phyloP scores from a whole-genome alignment of 2,113 vertebrate species.

The Apaloderma vittatum region DNA sequence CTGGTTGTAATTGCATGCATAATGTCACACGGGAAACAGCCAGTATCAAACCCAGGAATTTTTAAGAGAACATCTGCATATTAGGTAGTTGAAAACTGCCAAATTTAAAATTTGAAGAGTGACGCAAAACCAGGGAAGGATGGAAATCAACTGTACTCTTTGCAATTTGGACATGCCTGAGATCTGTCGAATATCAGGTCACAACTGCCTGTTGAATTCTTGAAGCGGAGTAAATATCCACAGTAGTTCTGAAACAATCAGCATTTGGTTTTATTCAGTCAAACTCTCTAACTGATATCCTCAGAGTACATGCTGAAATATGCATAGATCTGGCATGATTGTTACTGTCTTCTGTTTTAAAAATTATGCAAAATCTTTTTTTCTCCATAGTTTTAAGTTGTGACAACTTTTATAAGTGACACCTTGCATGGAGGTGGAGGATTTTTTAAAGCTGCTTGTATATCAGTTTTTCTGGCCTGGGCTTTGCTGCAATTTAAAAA shows the following conservation, averaged over 20 bases:
- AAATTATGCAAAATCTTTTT: not conserved
- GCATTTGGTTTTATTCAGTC: not conserved
- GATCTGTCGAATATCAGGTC: not conserved
- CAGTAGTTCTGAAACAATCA: not conserved
- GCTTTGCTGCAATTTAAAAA: not conserved
- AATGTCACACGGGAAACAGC: not conserved
- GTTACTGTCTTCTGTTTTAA: not conserved
- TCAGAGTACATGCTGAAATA: not conserved
- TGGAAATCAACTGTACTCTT: not conserved
- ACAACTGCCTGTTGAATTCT: not conserved
- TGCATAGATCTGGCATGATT: not conserved
- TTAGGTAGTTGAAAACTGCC: slow-evolving; percentile 21
- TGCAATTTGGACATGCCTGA: not conserved
- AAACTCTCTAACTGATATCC: not conserved
- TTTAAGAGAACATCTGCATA: slow-evolving; percentile 50
- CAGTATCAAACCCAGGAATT: slow-evolving; percentile 56
- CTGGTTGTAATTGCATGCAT: slow-evolving; percentile 14
- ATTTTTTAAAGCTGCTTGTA: not conserved
- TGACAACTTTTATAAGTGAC: not conserved
- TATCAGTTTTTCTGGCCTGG: not conserved
- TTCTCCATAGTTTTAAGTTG: not conserved
- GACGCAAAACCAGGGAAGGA: not conserved
- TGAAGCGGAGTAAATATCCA: not conserved
- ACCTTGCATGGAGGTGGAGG: not conserved
- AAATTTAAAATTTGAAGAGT: not conserved